Evolutionary conservation across 2,797 vertebrate species (phyloP), one percentile per base, ranked within the genome.

Genomic region (Discoglossus pictus): DNA sequence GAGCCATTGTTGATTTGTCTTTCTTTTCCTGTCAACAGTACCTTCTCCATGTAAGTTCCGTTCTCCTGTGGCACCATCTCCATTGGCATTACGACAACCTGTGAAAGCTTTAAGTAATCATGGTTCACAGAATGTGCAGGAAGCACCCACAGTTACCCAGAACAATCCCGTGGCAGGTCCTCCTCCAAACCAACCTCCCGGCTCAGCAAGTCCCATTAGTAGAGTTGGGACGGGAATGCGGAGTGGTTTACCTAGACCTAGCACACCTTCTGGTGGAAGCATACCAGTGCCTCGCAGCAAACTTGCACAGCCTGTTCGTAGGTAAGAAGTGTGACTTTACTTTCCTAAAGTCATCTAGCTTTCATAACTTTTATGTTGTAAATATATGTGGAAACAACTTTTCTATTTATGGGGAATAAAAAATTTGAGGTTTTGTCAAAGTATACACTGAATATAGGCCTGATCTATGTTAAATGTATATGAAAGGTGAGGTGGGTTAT

Each of bases 261-360:
- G 92, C 65, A 84, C 88, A 66, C 78, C 90, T 61, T 82, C 90
- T 18, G 69, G 89, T 0, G 93, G 94, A 73, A 89, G 89, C 44
- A 92, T 98, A 80, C 93, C 95, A 79, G 89, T 96, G 90, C 94
- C 96, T 81, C 94, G 96, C 62, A 98, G 96, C 88, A 98, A 98
- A 81, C 89, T 99, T 90, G 95, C 92, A 79, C 97, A 99, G 70
- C 95, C 97, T 68, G 92, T 98, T 71, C 94, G 96, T 84, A 94
- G 96, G 97, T 98, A 83, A 79, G 87, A 76, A 20, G 7, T 36
- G 11, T 13, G 18, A 4, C 1, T n/a, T n/a, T n/a, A n/a, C n/a
- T n/a, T n/a, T n/a, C n/a, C n/a, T n/a, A n/a, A n/a, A n/a, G n/a
- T n/a, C n/a, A n/a, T n/a, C n/a, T n/a, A n/a, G n/a, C n/a, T n/a